Percentiles rank a stretch among this genome's conserved stretches.
phyloP scores from a whole-genome alignment of 2,888 invertebrate genomes.

The Leptothorax acervorum region DNA sequence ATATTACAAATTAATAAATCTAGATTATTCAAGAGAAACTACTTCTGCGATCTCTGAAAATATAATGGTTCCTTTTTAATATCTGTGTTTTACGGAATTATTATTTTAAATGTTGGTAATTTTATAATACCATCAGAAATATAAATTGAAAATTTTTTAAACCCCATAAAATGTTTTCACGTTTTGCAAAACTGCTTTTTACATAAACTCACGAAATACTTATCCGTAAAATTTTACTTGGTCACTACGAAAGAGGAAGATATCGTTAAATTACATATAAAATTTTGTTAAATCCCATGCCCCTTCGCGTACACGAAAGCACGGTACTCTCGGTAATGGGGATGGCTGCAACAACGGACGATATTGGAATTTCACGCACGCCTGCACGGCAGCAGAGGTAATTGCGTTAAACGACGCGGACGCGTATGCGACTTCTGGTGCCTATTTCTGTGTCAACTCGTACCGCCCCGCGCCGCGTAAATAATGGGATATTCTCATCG shows the following conservation, averaged over 20 bases:
- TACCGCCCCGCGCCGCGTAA: constrained; percentile 57
- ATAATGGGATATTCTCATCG: constrained; percentile 73
- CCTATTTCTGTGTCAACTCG: constrained; percentile 66
- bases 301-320: constrained; percentile 7
- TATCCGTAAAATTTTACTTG: constrained; percentile 1
- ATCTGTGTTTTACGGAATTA: not conserved
- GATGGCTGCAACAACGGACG: constrained; percentile 57
- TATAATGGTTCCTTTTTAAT: not conserved
- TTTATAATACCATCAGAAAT: not conserved
- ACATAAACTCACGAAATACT: not conserved
- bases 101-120: not conserved
- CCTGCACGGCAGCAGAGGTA: constrained; percentile 78
- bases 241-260: not conserved
- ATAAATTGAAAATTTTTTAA: not conserved
- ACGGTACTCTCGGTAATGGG: constrained; percentile 51
- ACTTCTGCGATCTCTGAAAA: not conserved
- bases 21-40: not conserved
- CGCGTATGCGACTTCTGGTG: constrained; percentile 78
- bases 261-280: constrained; percentile 22
- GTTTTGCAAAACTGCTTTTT: not conserved
- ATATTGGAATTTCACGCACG: constrained; percentile 80
- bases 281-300: constrained; percentile 26
- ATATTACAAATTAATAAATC: not conserved
- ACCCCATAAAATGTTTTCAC: not conserved
- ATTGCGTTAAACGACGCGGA: constrained; percentile 82